These are phyloP conservation scores for Oncorhynchus clarkii DNA, from an alignment of 2,113 vertebrate genomes.

Conservation along the genomic window DNA sequence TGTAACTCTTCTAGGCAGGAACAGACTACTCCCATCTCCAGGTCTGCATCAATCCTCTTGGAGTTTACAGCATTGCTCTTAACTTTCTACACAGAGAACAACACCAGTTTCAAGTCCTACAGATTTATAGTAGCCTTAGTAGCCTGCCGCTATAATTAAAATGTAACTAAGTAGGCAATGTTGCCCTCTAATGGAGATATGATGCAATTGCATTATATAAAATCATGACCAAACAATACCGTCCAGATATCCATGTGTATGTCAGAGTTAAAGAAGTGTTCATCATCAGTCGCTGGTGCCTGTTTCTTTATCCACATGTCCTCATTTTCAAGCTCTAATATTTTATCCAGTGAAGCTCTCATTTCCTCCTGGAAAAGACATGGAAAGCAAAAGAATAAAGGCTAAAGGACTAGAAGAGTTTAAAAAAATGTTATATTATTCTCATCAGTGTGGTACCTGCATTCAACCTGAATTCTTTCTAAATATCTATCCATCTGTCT, in stretches of 20 bases:
- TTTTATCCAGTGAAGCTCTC: slow-evolving; percentile 28
- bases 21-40: slow-evolving; percentile 51
- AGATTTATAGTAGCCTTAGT: background rate
- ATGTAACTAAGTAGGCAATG: background rate
- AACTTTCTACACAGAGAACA: slow-evolving; percentile 46
- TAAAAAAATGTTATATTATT: too few species aligned
- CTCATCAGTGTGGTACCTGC: background rate
- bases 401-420: background rate
- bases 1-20: slow-evolving; percentile 59
- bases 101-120: background rate
- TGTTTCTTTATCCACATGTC: slow-evolving; percentile 48
- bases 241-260: slow-evolving; percentile 69
- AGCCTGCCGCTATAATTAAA: background rate
- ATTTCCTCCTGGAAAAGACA: slow-evolving; percentile 53
- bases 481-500: background rate
- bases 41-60: slow-evolving; percentile 42
- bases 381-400: background rate
- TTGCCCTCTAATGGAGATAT: slow-evolving; percentile 28
- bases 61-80: slow-evolving; percentile 24
- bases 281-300: slow-evolving; percentile 53
- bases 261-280: slow-evolving; percentile 44
- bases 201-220: background rate
- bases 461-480: background rate
- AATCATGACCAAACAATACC: slow-evolving; percentile 36
- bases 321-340: slow-evolving; percentile 53